A percentile compares a stretch with the other conserved stretches of the same genome.
These are phyloP conservation scores for Musca domestica DNA, from an alignment of 1,140 invertebrate species.

Conservation along the genomic window DNA sequence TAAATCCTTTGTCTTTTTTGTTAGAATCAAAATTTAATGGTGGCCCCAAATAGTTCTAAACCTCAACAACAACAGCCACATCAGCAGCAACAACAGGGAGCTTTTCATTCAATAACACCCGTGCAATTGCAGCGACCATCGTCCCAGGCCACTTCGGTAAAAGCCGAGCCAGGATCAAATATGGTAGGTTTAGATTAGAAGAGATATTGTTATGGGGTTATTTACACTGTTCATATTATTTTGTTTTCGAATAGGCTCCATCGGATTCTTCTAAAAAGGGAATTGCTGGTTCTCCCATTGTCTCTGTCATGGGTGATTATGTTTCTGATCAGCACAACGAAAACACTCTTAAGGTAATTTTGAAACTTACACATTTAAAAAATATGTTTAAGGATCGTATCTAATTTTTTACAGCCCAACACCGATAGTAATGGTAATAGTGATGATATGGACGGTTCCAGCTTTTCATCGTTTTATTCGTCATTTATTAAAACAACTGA, in stretches of 20 bases:
- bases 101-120: slow-evolving; percentile 47
- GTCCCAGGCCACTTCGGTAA: slow-evolving; percentile 62
- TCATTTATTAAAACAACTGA: slow-evolving; percentile 59
- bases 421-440: slow-evolving; percentile 52
- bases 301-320: slow-evolving; percentile 42
- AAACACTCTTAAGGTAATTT: slow-evolving; percentile 27
- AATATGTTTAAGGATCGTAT: slow-evolving; percentile 9
- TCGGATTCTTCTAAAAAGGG: slow-evolving; percentile 62
- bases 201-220: too few species aligned
- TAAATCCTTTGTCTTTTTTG: neutral
- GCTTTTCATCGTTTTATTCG: slow-evolving; percentile 59
- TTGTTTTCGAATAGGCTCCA: slow-evolving; percentile 38
- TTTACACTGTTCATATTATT: too few species aligned
- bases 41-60: slow-evolving; percentile 31
- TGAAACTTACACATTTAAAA: neutral
- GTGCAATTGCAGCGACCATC: slow-evolving; percentile 53
- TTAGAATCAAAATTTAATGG: slow-evolving; percentile 36
- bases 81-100: slow-evolving; percentile 28
- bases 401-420: slow-evolving; percentile 23
- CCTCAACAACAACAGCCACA: slow-evolving; percentile 21
- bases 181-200: slow-evolving; percentile 24
- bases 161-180: slow-evolving; percentile 64
- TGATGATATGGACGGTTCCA: slow-evolving; percentile 56
- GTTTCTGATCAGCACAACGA: slow-evolving; percentile 31
- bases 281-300: slow-evolving; percentile 53